These are phyloP conservation scores for Mythimna vitellina DNA, from an alignment of 2,888 invertebrate species.

Conservation along the genomic window DNA sequence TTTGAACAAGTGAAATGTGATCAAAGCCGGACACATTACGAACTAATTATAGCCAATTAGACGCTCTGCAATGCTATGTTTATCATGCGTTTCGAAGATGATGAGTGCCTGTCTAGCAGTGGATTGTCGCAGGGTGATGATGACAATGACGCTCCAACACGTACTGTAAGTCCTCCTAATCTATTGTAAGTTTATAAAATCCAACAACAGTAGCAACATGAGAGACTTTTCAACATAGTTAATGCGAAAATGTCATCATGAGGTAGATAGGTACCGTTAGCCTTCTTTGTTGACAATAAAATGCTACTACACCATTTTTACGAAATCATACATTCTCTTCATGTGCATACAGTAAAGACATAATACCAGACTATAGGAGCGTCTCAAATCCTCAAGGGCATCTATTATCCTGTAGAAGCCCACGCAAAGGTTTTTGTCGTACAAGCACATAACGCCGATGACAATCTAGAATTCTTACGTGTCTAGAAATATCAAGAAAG, in stretches of 20 bases:
- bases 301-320: conserved; percentile 37
- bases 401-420: conserved; percentile 57
- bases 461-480: conserved; percentile 76
- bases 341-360: conserved; percentile 69
- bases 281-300: conserved; percentile 33
- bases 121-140: no score
- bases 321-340: conserved; percentile 66
- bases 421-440: conserved; percentile 54
- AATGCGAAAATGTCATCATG: conserved; percentile 5
- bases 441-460: conserved; percentile 68
- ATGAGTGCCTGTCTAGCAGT: no score
- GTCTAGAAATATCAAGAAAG: conserved; percentile 75
- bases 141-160: no score
- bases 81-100: no score
- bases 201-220: conserved; percentile 4
- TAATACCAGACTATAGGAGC: conserved; percentile 62
- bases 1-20: no score
- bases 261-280: conserved; percentile 28
- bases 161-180: background rate
- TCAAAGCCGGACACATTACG: no score
- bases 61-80: no score
- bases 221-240: background rate
- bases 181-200: conserved; percentile 5
- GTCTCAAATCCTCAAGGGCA: conserved; percentile 61
- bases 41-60: no score